Evolutionary conservation across 2,888 invertebrate species (phyloP), one percentile per base, ranked within the genome.

Genomic region (Philhelius pedissequus): DNA sequence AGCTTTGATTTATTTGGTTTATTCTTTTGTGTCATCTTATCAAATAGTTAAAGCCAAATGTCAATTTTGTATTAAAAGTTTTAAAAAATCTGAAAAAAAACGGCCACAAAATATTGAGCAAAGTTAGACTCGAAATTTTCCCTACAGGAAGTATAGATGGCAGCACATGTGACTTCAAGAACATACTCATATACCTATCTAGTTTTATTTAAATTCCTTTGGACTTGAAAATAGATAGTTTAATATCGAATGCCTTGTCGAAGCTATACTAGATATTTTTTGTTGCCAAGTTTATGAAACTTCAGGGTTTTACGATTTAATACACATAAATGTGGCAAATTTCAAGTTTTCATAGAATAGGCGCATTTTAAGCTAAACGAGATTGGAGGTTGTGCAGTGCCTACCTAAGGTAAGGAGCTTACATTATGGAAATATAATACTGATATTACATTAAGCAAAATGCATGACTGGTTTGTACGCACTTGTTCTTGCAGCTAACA

Each of bases 1-100:
- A 15, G 38, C 25, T 69, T 80, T 80, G 79, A 80, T 80, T 80
- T 79, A 79, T 80, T 35, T 54, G 54, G 68, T 54, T 74, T 69
- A 56, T 80, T 69, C 69, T 69, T 80, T 64, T 75, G 54, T 70
- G 80, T 75, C 80, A 80, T 75, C 75, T 54, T 35, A 20, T 40
- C 62, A 69, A 60, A 75, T 62, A 80, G 69, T 80, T 60, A 80
- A 56, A 69, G 58, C 38, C 35, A 58, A 58, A 58, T 25, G 32
- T 56, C 32, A 56, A 32, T 20, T 56, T 56, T 52, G 48, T 20
- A 18, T 35, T 35, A 35, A 56, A 35, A 56, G 56, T 56, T 56
- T 20, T 13, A 11, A 54, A 54, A 18, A 13, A 48, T 25, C 0
- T 18, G 15, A 18, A 56, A 32, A 30, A 54, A 54, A 18, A 20